Evolutionary conservation across 2,888 invertebrate genomes (phyloP).

Genomic region (Andrena haemorrhoa): DNA sequence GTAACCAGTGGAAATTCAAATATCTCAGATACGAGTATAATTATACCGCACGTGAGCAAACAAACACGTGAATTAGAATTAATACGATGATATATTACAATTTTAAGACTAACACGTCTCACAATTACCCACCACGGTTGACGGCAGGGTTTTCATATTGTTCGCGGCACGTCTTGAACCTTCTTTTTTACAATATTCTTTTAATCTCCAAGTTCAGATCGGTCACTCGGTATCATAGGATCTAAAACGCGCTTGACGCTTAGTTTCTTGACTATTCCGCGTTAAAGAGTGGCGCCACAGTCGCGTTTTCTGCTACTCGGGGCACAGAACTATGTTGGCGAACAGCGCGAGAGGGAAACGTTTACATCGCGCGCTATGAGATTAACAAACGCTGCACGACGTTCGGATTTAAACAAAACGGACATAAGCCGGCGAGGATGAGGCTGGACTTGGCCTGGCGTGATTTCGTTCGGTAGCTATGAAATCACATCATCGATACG

Average conservation of each 20-base stretch:
- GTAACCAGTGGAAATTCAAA: too few relatives aligned
- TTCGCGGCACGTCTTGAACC: not conserved
- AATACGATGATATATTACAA: too few relatives aligned
- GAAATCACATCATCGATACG: conserved; percentile 42
- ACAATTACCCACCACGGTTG: too few relatives aligned
- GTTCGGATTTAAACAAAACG: not conserved
- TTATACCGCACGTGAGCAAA: too few relatives aligned
- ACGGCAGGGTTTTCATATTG: not conserved
- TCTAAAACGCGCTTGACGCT: conserved; percentile 41
- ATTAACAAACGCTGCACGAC: conserved; percentile 24
- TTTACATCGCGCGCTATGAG: conserved; percentile 45
- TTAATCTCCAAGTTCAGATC: conserved; percentile 9
- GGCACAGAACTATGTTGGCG: conserved; percentile 34
- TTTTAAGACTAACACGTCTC: too few relatives aligned
- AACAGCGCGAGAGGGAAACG: conserved; percentile 37
- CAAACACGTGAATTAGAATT: too few relatives aligned
- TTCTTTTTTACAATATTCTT: conserved; percentile 8
- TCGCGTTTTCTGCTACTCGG: conserved; percentile 25
- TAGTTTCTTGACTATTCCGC: conserved; percentile 25
- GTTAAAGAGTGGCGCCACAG: conserved; percentile 41
- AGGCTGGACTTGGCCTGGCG: conserved; percentile 5
- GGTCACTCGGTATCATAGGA: conserved; percentile 42
- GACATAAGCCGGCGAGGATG: conserved; percentile 17
- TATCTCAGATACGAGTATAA: too few relatives aligned
- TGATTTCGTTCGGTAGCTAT: conserved; percentile 43